Evolutionary conservation across 2,888 invertebrate species (phyloP).

Genomic region (Iphiclides podalirius): DNA sequence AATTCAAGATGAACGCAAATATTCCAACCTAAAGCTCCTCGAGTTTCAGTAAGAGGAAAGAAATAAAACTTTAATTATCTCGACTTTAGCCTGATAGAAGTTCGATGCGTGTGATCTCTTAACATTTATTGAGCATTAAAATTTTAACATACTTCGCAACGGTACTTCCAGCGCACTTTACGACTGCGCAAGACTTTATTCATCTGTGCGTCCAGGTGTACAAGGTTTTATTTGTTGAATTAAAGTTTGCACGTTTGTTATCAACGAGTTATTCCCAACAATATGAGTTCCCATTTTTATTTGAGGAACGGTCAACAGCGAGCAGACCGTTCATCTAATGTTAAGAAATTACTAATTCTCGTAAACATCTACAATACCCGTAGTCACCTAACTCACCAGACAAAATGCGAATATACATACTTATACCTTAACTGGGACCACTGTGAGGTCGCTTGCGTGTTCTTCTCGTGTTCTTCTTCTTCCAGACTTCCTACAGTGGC

Average conservation of each 20-base stretch:
- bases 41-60: neutral
- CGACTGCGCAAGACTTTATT: constrained; percentile 5
- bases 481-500: too few relatives aligned
- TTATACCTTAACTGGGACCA: too few relatives aligned
- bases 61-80: neutral
- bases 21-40: neutral
- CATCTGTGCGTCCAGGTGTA: constrained; percentile 12
- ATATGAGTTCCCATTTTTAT: too few relatives aligned
- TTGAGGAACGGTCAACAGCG: too few relatives aligned
- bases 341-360: neutral
- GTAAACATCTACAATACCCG: too few relatives aligned
- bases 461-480: too few relatives aligned
- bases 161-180: constrained; percentile 11
- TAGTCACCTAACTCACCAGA: too few relatives aligned
- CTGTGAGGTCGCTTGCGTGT: too few relatives aligned
- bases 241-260: neutral
- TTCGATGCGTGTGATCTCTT: constrained; percentile 7
- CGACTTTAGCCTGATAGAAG: constrained; percentile 8
- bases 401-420: too few relatives aligned
- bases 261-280: neutral
- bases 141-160: constrained; percentile 16
- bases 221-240: neutral
- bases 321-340: too few relatives aligned
- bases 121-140: constrained; percentile 16
- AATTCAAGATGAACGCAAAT: neutral